Evolutionary conservation across 2,888 invertebrate species (phyloP).

Genomic region (Perizoma flavofasciatum): DNA sequence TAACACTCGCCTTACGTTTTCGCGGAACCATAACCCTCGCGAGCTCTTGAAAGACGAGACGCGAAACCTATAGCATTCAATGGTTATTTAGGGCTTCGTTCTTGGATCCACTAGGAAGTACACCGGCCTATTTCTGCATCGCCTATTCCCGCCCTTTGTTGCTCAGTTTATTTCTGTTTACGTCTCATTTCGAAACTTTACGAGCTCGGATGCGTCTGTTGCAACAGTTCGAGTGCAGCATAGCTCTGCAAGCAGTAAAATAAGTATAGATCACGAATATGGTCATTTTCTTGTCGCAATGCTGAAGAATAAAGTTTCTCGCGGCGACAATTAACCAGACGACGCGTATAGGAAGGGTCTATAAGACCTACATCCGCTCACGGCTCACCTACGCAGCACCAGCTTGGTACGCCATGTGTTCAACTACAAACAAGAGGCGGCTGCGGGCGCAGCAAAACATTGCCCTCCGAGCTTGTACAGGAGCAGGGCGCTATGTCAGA

Average conservation of each 20-base stretch:
- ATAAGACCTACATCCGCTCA: too few relatives aligned
- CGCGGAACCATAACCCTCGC: constrained; percentile 30
- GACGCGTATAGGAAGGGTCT: too few relatives aligned
- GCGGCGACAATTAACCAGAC: too few relatives aligned
- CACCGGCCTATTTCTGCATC: constrained; percentile 67
- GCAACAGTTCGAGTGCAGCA: constrained; percentile 52
- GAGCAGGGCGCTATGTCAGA: too few relatives aligned
- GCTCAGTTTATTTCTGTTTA: constrained; percentile 77
- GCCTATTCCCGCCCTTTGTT: constrained; percentile 68
- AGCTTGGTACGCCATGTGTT: too few relatives aligned
- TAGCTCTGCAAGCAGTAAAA: constrained; percentile 5
- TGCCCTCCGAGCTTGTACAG: too few relatives aligned
- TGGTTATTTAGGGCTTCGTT: constrained; percentile 60
- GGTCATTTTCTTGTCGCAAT: too few relatives aligned
- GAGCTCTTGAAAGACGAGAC: constrained; percentile 25
- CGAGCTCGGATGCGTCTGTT: constrained; percentile 71
- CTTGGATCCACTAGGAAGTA: constrained; percentile 71
- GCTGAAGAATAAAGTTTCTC: too few relatives aligned
- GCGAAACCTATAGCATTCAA: constrained; percentile 27
- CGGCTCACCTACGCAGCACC: too few relatives aligned
- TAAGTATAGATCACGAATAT: neutral
- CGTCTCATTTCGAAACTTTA: constrained; percentile 80
- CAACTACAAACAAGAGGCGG: too few relatives aligned
- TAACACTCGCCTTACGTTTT: constrained; percentile 20
- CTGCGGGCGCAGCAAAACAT: too few relatives aligned